These are phyloP conservation scores for Smithornis capensis DNA, from an alignment of 2,113 vertebrate species.

Conservation along the genomic window DNA sequence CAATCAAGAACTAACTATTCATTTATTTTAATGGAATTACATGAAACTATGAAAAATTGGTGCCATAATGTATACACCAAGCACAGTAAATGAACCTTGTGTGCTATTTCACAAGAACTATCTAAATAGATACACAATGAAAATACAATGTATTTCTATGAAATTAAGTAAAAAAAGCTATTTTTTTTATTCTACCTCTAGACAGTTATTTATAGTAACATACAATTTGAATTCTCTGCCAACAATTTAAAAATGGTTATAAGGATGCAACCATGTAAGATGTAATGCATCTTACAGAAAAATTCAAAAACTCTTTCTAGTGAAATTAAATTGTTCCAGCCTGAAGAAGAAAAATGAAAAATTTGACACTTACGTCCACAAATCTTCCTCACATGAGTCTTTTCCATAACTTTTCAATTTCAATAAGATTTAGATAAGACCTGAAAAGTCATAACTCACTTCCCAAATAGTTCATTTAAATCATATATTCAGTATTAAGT, in stretches of 20 bases:
- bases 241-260: background rate
- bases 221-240: background rate
- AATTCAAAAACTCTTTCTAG: background rate
- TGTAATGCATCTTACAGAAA: background rate
- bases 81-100: background rate
- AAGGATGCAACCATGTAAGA: too few species aligned
- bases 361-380: background rate
- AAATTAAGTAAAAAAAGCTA: rapidly evolving
- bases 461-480: background rate
- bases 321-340: background rate
- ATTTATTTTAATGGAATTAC: background rate
- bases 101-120: background rate
- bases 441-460: background rate
- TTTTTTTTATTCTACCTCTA: background rate
- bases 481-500: background rate
- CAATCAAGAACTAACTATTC: background rate
- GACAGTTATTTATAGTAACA: background rate
- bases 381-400: background rate
- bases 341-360: background rate
- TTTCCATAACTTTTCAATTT: background rate
- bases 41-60: background rate
- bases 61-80: background rate
- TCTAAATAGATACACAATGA: background rate
- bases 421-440: background rate
- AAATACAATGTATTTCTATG: background rate